A percentile compares a stretch with the other conserved stretches of the same genome.
Evolutionary conservation across 2,797 vertebrate genomes (phyloP).

Genomic region (Enteromius trimaculatus): DNA sequence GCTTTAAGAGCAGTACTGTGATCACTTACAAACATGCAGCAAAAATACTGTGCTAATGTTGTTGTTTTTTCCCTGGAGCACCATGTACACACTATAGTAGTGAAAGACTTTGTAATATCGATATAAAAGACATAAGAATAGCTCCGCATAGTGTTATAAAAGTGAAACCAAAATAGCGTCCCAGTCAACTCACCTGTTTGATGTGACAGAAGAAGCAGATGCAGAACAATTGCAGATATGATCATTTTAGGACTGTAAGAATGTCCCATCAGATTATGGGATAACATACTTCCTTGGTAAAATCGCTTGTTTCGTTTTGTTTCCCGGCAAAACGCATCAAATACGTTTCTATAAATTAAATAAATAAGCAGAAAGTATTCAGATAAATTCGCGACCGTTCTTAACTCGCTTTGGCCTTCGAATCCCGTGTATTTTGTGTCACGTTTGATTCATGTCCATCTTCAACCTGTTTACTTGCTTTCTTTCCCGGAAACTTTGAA

Average conservation of each 20-base stretch:
- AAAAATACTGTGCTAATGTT: background rate
- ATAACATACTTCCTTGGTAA: background rate
- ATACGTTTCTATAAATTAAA: background rate
- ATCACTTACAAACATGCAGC: background rate
- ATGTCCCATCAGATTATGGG: background rate
- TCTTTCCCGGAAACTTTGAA: constrained; percentile 65
- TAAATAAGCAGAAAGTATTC: background rate
- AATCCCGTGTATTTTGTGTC: background rate
- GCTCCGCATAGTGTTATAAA: background rate
- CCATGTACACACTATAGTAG: background rate
- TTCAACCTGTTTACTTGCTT: constrained; percentile 24
- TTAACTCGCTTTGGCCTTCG: background rate
- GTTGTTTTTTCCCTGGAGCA: background rate
- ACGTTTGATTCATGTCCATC: background rate
- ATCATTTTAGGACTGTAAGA: constrained; percentile 17
- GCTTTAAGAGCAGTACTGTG: background rate
- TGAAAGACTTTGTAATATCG: background rate
- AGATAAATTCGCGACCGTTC: background rate
- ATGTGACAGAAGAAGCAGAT: constrained; percentile 35
- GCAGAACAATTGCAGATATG: background rate
- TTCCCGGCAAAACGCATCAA: background rate
- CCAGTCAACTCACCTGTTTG: constrained; percentile 26
- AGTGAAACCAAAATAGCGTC: background rate
- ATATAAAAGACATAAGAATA: background rate
- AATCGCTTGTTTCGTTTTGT: background rate